Percentiles rank a stretch among this genome's conserved stretches.
Conservation (phyloP, 1,140 invertebrate genomes). For the Papilio glaucus region DNA sequence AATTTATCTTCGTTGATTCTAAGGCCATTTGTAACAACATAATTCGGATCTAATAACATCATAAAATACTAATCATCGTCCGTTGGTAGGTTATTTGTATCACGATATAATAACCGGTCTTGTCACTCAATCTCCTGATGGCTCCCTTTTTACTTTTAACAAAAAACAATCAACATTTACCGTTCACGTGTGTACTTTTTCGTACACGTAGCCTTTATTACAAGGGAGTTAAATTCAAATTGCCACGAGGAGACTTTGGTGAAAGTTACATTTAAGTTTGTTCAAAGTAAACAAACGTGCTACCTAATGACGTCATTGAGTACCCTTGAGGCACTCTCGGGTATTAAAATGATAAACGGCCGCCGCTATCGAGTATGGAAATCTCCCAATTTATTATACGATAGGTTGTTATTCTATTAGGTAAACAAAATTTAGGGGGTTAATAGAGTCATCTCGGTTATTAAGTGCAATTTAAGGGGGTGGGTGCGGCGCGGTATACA, state of each 20-base stretch:
- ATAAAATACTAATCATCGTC: conserved; percentile 58
- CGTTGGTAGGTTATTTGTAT: conserved; percentile 61
- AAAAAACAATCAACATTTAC: conserved; percentile 33
- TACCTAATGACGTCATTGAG: conserved; percentile 68
- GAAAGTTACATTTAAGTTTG: conserved; percentile 1
- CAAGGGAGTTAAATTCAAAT: conserved; percentile 35
- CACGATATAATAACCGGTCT: conserved; percentile 77
- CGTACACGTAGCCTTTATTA: conserved; percentile 11
- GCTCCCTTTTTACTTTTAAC: conserved; percentile 61
- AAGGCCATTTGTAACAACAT: conserved; percentile 7
- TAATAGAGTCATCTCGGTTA: conserved; percentile 77
- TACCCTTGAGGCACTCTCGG: conserved; percentile 66
- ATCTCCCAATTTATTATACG: conserved; percentile 82
- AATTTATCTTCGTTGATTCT: too few species aligned
- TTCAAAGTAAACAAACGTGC: conserved; percentile 42
- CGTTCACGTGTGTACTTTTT: neutral
- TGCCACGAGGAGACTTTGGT: neutral
- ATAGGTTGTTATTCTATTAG: conserved; percentile 82
- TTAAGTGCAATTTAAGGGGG: conserved; percentile 59
- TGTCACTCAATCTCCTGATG: conserved; percentile 69
- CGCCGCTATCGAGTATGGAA: conserved; percentile 75
- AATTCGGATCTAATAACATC: conserved; percentile 47
- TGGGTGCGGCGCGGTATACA: conserved; percentile 31
- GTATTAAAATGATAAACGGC: conserved; percentile 81
- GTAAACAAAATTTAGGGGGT: conserved; percentile 77